Evolutionary conservation across 2,888 invertebrate genomes (phyloP).

Genomic region (Drosophila atripex): DNA sequence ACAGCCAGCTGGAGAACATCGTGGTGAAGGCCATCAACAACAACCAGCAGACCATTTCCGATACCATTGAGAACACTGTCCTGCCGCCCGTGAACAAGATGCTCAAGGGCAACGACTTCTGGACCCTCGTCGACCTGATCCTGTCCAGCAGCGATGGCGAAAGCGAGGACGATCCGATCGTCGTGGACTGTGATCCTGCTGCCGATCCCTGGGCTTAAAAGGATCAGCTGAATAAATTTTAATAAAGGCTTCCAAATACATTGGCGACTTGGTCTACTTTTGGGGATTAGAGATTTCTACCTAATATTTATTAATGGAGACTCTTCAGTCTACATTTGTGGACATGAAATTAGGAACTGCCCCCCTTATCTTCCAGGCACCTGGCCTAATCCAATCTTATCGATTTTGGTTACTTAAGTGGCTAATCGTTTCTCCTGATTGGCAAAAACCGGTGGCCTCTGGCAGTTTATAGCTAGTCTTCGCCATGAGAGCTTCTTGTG

Average conservation of each 20-base stretch:
- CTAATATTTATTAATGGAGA: too few species aligned
- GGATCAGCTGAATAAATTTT: background rate
- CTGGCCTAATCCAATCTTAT: constrained; percentile 61
- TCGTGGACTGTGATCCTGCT: constrained; percentile 69
- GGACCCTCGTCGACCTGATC: constrained; percentile 71
- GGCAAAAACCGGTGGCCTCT: constrained; percentile 1
- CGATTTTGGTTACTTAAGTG: constrained; percentile 44
- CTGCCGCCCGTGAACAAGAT: constrained; percentile 72
- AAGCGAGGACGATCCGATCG: constrained; percentile 75
- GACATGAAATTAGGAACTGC: constrained; percentile 1
- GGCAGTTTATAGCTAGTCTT: constrained; percentile 33
- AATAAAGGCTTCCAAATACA: constrained; percentile 23
- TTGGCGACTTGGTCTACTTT: constrained; percentile 53
- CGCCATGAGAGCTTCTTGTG: constrained; percentile 50
- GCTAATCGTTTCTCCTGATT: constrained; percentile 44
- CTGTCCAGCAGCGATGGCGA: constrained; percentile 65
- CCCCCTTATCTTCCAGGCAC: constrained; percentile 37
- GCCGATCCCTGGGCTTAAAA: constrained; percentile 80
- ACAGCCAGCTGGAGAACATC: constrained; percentile 69
- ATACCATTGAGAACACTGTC: constrained; percentile 70
- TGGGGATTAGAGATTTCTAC: constrained; percentile 23
- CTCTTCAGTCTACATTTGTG: too few species aligned
- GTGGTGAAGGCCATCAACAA: constrained; percentile 67
- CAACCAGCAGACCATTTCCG: constrained; percentile 71
- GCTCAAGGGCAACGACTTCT: constrained; percentile 80